Conservation (phyloP, 2,797 vertebrate species). For the Macrochelys suwanniensis region DNA sequence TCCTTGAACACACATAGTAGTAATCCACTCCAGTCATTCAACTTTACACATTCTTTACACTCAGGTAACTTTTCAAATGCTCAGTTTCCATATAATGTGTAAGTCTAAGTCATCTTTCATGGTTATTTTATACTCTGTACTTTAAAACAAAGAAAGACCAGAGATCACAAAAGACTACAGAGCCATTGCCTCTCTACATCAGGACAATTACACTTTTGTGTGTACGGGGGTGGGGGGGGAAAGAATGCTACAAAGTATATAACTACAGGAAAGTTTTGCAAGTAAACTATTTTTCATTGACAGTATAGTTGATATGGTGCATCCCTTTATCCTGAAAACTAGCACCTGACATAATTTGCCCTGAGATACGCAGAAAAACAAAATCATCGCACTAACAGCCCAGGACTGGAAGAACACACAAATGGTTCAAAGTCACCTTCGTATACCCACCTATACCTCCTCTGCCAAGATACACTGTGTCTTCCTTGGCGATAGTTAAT, state of each 20-base stretch:
- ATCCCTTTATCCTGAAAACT: not conserved
- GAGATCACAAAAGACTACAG: no score
- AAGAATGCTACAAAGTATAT: no score
- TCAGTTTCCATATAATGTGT: not conserved
- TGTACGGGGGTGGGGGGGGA: no score
- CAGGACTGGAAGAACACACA: not conserved
- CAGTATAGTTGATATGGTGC: not conserved
- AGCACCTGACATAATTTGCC: not conserved
- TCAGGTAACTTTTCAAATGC: not conserved
- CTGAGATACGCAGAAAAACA: not conserved
- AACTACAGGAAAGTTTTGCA: no score
- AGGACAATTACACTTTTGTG: not conserved
- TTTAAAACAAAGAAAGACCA: not conserved
- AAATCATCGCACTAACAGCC: not conserved
- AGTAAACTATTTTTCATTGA: no score
- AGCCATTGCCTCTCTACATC: not conserved
- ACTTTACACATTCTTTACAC: not conserved
- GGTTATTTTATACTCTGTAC: not conserved
- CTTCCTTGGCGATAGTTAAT: not conserved
- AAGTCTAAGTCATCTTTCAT: not conserved
- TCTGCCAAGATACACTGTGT: not conserved
- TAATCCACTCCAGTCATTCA: not conserved
- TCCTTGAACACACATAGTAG: rapidly evolving
- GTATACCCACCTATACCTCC: rapidly evolving
- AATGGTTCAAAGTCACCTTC: not conserved